These are phyloP conservation scores for Ridgeia piscesae DNA, from an alignment of 1,140 invertebrate genomes.

Conservation along the genomic window DNA sequence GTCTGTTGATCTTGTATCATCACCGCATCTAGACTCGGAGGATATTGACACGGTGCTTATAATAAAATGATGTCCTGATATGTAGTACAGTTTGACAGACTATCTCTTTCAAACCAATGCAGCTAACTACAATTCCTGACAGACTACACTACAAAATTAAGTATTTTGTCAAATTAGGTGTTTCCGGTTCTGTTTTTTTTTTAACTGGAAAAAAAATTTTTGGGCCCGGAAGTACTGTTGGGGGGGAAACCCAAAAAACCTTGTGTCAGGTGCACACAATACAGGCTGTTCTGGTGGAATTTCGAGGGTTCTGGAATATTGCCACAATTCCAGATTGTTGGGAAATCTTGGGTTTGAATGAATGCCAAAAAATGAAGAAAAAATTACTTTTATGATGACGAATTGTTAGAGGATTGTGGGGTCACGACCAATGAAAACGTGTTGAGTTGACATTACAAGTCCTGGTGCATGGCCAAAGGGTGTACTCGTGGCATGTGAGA, in stretches of 20 bases:
- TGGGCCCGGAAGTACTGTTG: no score
- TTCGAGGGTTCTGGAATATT: background rate
- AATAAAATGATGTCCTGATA: no score
- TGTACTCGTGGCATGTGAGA: background rate
- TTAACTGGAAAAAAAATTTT: no score
- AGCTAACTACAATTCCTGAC: no score
- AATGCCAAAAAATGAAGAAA: background rate
- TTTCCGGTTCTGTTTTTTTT: no score
- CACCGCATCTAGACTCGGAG: background rate
- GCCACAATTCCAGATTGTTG: background rate
- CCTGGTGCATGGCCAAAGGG: background rate
- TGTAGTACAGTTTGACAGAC: no score
- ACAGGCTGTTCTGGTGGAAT: no score
- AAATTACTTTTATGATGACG: background rate
- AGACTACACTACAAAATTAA: no score
- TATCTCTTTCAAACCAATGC: no score
- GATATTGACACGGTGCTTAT: background rate
- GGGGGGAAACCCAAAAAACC: no score
- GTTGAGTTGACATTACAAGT: background rate
- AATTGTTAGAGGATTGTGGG: background rate
- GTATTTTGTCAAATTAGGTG: no score
- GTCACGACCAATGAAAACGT: background rate
- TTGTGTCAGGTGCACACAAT: no score
- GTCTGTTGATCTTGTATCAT: background rate
- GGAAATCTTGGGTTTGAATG: background rate